phyloP scores from a whole-genome alignment of 1,140 invertebrate genomes.

The Rhopalosiphum padi region DNA sequence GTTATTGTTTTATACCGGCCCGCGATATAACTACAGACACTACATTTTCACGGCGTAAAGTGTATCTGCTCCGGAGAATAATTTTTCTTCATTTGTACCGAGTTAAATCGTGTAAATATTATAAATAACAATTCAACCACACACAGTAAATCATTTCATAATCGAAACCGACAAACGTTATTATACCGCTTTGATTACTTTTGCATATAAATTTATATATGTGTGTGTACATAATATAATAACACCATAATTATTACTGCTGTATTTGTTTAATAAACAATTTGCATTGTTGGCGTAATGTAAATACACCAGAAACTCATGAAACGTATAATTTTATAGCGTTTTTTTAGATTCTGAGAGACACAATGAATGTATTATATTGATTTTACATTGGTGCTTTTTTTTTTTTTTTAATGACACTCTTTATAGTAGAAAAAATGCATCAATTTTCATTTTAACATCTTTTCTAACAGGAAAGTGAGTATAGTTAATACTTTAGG shows the following conservation, averaged over 20 bases:
- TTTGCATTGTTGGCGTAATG: background rate
- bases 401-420: background rate
- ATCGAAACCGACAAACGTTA: background rate
- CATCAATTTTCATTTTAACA: too few species aligned
- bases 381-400: background rate
- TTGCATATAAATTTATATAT: background rate
- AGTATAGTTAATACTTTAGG: too few species aligned
- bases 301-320: background rate
- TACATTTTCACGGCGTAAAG: background rate
- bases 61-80: background rate
- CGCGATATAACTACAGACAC: background rate
- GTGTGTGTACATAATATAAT: background rate
- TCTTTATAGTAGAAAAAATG: background rate
- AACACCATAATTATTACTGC: background rate
- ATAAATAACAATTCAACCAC: background rate
- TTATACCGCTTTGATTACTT: background rate
- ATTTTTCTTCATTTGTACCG: background rate
- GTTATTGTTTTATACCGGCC: background rate
- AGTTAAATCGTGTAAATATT: constrained; percentile 9
- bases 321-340: background rate
- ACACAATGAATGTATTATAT: background rate
- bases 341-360: background rate
- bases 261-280: background rate
- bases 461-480: too few species aligned
- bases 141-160: background rate